Evolutionary conservation across 1,140 invertebrate species (phyloP), one percentile per base, ranked within the genome.

Genomic region (Panagrolaimus sp.): DNA sequence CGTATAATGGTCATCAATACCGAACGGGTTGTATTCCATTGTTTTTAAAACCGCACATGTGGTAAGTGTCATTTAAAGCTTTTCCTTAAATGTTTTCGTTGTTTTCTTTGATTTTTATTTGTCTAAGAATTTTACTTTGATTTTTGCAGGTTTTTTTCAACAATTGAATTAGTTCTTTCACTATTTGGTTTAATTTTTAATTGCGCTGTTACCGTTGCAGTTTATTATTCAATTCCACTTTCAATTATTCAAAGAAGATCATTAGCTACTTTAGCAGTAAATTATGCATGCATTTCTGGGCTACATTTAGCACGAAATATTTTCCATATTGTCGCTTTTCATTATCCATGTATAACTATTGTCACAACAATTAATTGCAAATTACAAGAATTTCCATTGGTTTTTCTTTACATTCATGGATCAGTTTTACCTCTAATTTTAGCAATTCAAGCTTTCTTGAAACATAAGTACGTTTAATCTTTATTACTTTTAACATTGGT

Each of bases 291-390:
- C 5, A 65, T 72, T 47, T 62, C 70, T 25, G 70, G 70, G 16
- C 27, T 72, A 16, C 68, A 71, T 25, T 38, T 72, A 51, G 70
- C 70, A 7, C 27, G 70, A 13, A 57, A 69, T n/a, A 57, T 51
- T 46, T 72, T 72, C 31, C 20, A 71, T 38, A 31, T 71, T 14
- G 64, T 72, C 9, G 45, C 46, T 20, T 47, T 72, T 16, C 63
- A 65, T 63, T 44, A 48, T 14, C 62, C 69, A 14, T 72, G 70
- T 67, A 72, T 71, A 51, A 72, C 45, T 8, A 71, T 67, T 9
- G 69, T 72, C 9, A 72, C 47, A 51, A 72, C 70, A 20, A 20
- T 53, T 20, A 72, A 65, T 42, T 72, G 70, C 31, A 72, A 72
- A 44, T 27, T 72, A 9, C 70, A 72, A 48, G 70, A 72, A 46